Evolutionary conservation across 1,140 invertebrate genomes (phyloP).

Genomic region (Dufourea novaeangliae): DNA sequence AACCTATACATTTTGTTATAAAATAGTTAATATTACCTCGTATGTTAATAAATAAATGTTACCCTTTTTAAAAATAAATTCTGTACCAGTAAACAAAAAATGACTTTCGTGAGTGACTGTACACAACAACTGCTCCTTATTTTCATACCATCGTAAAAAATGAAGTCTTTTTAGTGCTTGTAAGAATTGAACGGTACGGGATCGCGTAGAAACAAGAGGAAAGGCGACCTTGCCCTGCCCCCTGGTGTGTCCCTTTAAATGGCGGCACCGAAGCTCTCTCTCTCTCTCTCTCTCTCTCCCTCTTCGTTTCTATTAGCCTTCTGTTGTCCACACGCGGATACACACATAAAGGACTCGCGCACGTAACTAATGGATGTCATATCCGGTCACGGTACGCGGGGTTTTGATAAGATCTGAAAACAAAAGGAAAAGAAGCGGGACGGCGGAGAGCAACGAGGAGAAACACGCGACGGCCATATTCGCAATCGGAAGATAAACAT

Average conservation of each 20-base stretch:
- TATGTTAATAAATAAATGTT: too few species aligned
- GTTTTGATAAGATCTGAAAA: constrained; percentile 40
- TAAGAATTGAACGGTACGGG: background rate
- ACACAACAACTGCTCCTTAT: too few species aligned
- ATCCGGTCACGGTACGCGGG: constrained; percentile 42
- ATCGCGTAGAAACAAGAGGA: background rate
- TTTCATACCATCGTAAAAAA: too few species aligned
- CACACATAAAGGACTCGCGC: too few species aligned
- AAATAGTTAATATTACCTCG: too few species aligned
- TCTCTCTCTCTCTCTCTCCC: too few species aligned
- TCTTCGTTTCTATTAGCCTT: constrained; percentile 7
- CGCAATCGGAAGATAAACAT: constrained; percentile 22
- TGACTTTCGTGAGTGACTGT: too few species aligned
- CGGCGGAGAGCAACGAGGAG: background rate
- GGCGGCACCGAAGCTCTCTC: too few species aligned
- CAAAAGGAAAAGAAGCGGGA: constrained; percentile 35
- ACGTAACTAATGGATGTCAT: constrained; percentile 44
- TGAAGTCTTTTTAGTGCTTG: too few species aligned
- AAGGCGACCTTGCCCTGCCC: constrained; percentile 32
- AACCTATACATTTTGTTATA: too few species aligned
- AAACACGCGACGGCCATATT: constrained; percentile 33
- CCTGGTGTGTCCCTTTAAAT: constrained; percentile 36
- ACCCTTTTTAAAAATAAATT: too few species aligned
- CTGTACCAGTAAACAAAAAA: too few species aligned
- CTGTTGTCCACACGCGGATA: background rate